Evolutionary conservation across 2,888 invertebrate genomes (phyloP).

Genomic region (Crepidodera aurea): DNA sequence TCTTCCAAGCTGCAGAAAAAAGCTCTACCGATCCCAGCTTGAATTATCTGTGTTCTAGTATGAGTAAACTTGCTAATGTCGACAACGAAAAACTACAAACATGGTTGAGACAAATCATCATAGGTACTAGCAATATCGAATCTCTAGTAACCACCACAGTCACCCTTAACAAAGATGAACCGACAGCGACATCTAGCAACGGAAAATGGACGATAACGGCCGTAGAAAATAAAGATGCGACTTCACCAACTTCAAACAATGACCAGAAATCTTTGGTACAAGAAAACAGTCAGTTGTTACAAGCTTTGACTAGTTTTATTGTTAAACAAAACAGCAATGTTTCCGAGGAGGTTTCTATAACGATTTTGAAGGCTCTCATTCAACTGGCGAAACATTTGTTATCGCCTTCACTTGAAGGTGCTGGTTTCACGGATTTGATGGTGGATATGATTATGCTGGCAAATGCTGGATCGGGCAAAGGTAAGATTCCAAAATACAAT

Average conservation of each 20-base stretch:
- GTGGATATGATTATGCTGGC: slow-evolving; percentile 84
- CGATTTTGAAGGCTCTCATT: slow-evolving; percentile 76
- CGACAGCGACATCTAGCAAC: slow-evolving; percentile 37
- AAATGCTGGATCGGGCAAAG: slow-evolving; percentile 82
- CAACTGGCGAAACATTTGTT: slow-evolving; percentile 76
- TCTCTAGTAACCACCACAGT: slow-evolving; percentile 63
- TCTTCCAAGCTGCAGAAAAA: slow-evolving; percentile 73
- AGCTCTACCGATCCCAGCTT: slow-evolving; percentile 69
- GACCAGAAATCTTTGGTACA: slow-evolving; percentile 66
- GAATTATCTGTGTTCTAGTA: slow-evolving; percentile 72
- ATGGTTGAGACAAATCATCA: slow-evolving; percentile 73
- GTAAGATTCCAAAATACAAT: slow-evolving; percentile 28
- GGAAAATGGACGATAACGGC: slow-evolving; percentile 47
- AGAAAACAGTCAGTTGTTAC: slow-evolving; percentile 75
- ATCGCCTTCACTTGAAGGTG: slow-evolving; percentile 70
- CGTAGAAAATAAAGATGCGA: slow-evolving; percentile 34
- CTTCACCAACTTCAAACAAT: slow-evolving; percentile 51
- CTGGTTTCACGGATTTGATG: slow-evolving; percentile 82
- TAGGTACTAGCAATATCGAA: slow-evolving; percentile 59
- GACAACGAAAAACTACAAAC: slow-evolving; percentile 70
- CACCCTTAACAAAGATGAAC: slow-evolving; percentile 58
- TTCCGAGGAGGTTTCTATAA: slow-evolving; percentile 69
- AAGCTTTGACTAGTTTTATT: slow-evolving; percentile 75
- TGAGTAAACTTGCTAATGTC: slow-evolving; percentile 71
- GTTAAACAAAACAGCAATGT: slow-evolving; percentile 73